These are phyloP conservation scores for Nomada hirtipes DNA, from an alignment of 2,888 invertebrate species.

Conservation along the genomic window DNA sequence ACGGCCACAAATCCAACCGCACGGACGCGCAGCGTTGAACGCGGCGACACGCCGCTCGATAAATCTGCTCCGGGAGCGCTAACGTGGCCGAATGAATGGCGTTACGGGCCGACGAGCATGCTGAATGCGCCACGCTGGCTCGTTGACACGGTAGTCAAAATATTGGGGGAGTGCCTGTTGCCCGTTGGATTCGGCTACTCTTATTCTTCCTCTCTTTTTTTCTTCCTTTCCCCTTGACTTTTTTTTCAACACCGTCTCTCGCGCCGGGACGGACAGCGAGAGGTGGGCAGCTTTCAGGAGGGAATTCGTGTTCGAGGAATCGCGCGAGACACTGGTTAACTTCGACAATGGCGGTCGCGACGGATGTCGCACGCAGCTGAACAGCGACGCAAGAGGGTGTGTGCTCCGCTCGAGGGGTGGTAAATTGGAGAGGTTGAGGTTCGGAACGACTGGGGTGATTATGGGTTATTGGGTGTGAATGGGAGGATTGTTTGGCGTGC, in stretches of 20 bases:
- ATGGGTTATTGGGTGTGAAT: not conserved
- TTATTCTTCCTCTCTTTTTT: conserved; percentile 1
- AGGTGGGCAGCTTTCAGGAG: not conserved
- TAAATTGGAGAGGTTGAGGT: not conserved
- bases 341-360: not conserved
- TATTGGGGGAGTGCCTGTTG: conserved; percentile 82
- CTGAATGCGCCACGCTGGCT: conserved; percentile 77
- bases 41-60: conserved; percentile 81
- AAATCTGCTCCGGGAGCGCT: conserved; percentile 76
- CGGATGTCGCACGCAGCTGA: not conserved
- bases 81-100: conserved; percentile 80
- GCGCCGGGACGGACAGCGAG: not conserved
- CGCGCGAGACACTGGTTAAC: not conserved
- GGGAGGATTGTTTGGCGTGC: not conserved
- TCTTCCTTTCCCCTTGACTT: not conserved
- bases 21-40: conserved; percentile 76
- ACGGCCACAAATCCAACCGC: conserved; percentile 83
- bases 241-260: not conserved
- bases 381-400: not conserved
- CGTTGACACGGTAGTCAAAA: conserved; percentile 84
- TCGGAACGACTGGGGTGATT: not conserved
- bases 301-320: conserved; percentile 10
- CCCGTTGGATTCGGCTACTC: conserved; percentile 23
- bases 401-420: not conserved
- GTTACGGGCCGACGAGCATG: conserved; percentile 82